These are phyloP conservation scores for Brassicogethes aeneus DNA, from an alignment of 2,888 invertebrate species.

Conservation along the genomic window DNA sequence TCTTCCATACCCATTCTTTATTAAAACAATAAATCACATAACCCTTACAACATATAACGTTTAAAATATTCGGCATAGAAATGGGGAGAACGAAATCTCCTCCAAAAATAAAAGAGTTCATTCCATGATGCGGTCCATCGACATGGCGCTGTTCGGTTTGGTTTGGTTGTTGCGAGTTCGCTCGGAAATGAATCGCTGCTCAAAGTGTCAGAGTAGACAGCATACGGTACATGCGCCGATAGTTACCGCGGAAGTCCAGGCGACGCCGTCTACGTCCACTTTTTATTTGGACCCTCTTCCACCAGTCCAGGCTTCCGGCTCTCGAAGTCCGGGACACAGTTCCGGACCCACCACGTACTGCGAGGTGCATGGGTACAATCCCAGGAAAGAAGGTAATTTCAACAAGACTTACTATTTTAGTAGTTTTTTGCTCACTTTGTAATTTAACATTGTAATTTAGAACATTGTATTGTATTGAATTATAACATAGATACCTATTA, in stretches of 20 bases:
- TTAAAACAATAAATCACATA: no score
- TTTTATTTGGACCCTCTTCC: not conserved
- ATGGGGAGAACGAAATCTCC: no score
- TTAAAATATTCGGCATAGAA: no score
- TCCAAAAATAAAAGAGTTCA: no score
- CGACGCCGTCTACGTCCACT: constrained; percentile 22
- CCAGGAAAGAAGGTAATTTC: constrained; percentile 46
- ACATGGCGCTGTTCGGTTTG: constrained; percentile 81
- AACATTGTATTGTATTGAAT: no score
- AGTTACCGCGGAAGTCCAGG: not conserved
- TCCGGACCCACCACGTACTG: constrained; percentile 45
- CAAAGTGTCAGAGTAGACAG: constrained; percentile 46
- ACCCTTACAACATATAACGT: no score
- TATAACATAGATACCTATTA: no score
- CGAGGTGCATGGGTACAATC: constrained; percentile 50
- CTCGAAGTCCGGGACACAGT: constrained; percentile 27
- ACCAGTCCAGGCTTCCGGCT: constrained; percentile 4
- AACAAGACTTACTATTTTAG: no score
- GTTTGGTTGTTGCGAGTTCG: constrained; percentile 76
- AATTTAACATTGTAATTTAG: no score
- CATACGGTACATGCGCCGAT: constrained; percentile 18
- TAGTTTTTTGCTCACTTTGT: no score
- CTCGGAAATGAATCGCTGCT: constrained; percentile 68
- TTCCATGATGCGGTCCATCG: constrained; percentile 36
- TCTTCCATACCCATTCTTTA: no score